A percentile compares a stretch with the other conserved stretches of the same genome.
phyloP scores from a whole-genome alignment of 2,797 vertebrate genomes.

The Vipera latastei region DNA sequence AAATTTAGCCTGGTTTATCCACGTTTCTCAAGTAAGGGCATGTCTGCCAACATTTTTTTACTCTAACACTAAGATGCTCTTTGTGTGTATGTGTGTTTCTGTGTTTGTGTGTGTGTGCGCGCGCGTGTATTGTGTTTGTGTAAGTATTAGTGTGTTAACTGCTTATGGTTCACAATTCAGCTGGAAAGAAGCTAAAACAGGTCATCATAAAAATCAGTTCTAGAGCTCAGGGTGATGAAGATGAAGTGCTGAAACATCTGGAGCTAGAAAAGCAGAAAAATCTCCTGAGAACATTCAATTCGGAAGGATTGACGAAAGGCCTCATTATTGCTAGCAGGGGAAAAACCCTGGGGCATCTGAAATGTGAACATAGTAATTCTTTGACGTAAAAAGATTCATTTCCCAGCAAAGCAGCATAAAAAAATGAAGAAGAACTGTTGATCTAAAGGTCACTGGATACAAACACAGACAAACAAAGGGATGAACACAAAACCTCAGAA shows the following conservation, averaged over 20 bases:
- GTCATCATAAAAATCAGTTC: not conserved
- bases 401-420: not conserved
- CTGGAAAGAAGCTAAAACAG: not conserved
- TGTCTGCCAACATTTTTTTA: not conserved
- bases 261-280: not conserved
- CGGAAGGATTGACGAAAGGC: conserved; percentile 1
- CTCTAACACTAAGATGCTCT: not conserved
- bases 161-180: not conserved
- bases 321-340: conserved; percentile 1
- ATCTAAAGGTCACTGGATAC: not conserved
- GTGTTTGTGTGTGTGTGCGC: not conserved
- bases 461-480: not conserved
- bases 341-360: conserved; percentile 11
- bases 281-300: not conserved
- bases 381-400: conserved; percentile 15
- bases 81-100: not conserved
- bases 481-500: not conserved
- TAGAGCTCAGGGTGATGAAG: not conserved
- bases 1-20: not conserved
- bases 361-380: conserved; percentile 2
- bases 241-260: conserved; percentile 14
- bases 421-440: not conserved
- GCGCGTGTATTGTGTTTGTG: not conserved
- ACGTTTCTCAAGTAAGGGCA: not conserved
- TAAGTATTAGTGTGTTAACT: not conserved